Conservation (phyloP, 1,140 invertebrate genomes). For the Lordiphosa clarofinis region DNA sequence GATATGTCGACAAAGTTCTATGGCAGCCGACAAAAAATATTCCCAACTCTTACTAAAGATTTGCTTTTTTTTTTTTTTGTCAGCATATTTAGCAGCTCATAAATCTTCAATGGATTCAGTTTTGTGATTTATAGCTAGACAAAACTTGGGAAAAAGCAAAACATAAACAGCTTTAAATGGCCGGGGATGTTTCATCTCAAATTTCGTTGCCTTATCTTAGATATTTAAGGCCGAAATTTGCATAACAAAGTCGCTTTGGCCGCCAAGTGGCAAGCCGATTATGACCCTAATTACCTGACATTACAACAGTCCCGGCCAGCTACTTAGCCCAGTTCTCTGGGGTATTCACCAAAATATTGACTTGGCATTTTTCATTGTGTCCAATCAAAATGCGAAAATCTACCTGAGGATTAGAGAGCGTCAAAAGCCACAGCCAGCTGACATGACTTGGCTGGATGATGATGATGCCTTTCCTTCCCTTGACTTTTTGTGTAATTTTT, state of each 20-base stretch:
- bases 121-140: conserved; percentile 59
- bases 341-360: conserved; percentile 56
- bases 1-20: conserved; percentile 47
- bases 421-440: conserved; percentile 57
- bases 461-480: conserved; percentile 25
- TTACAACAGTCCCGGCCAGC: conserved; percentile 52
- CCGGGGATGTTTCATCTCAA: background rate
- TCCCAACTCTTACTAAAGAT: conserved; percentile 4
- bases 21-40: conserved; percentile 2
- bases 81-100: conserved; percentile 69
- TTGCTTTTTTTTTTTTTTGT: conserved; percentile 11
- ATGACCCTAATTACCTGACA: conserved; percentile 74
- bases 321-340: conserved; percentile 7
- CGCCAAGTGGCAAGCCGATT: conserved; percentile 65
- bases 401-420: conserved; percentile 58
- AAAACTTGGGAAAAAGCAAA: conserved; percentile 28
- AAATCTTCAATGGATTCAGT: conserved; percentile 66
- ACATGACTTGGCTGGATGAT: conserved; percentile 48
- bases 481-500: conserved; percentile 67
- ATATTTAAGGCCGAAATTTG: conserved; percentile 28
- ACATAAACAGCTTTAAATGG: background rate
- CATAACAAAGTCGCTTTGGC: conserved; percentile 55
- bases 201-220: conserved; percentile 1
- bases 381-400: conserved; percentile 35
- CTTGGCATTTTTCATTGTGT: conserved; percentile 49